phyloP scores from a whole-genome alignment of 1,140 invertebrate genomes.

The Drosophila pachea region DNA sequence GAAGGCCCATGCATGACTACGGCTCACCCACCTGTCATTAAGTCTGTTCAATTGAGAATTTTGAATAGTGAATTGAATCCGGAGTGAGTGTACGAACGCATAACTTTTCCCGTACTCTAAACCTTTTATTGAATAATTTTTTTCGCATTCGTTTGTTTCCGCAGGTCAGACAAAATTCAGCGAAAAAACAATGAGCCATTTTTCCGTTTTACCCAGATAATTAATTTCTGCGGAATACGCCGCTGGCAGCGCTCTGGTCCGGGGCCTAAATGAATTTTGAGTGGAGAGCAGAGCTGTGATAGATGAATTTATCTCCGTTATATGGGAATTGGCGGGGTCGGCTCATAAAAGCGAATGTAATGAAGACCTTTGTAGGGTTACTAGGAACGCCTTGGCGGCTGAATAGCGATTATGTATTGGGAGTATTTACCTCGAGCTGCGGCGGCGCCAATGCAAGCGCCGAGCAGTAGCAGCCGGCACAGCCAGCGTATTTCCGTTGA shows the following conservation, averaged over 20 bases:
- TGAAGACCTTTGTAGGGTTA: no score
- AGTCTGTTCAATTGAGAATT: no score
- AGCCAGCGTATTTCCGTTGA: slow-evolving; percentile 49
- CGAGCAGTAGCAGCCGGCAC: slow-evolving; percentile 51
- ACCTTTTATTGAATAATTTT: slow-evolving; percentile 21
- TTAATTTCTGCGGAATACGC: slow-evolving; percentile 61
- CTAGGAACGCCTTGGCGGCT: no score
- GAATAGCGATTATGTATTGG: no score
- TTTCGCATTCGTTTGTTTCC: slow-evolving; percentile 13
- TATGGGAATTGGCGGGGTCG: not conserved
- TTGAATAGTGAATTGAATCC: no score
- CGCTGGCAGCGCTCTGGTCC: slow-evolving; percentile 47
- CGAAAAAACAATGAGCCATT: slow-evolving; percentile 10
- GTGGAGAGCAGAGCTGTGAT: slow-evolving; percentile 9
- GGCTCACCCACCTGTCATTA: no score
- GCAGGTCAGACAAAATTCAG: slow-evolving; percentile 9
- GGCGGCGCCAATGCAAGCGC: slow-evolving; percentile 68
- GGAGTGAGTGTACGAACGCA: not conserved
- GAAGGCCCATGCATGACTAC: no score
- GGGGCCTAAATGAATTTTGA: slow-evolving; percentile 22
- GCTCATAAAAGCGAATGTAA: no score
- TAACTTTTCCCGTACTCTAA: slow-evolving; percentile 18
- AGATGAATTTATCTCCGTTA: not conserved
- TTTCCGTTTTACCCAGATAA: slow-evolving; percentile 70
- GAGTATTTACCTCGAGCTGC: slow-evolving; percentile 64